Base-by-base conservation (phyloP, 2,797 vertebrate genomes). In the Sebastes hubbsi region DNA sequence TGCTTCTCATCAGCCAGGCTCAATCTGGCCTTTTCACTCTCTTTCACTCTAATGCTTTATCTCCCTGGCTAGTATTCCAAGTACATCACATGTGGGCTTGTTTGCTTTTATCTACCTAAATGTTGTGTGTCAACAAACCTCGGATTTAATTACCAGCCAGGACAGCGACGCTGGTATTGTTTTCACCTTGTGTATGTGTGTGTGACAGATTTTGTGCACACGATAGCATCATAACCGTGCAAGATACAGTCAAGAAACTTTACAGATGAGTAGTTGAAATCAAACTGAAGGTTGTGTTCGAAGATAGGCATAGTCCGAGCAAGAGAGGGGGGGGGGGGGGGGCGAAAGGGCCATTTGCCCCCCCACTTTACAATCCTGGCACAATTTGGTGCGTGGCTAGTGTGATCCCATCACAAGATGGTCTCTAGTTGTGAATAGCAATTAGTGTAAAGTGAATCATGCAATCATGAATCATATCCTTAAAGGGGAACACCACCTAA, bases 1-100 rank as follows among this genome's bases (percentile, higher is more conserved):
- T 24, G 69, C 62, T 34, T 81, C 61, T 77, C 75, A 46, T 76
- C 74, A 78, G 69, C 27, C 20, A 62, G 12, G 52, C 56, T 83
- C 64, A 63, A 52, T 80, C 36, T 49, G 60, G 64, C 66, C 56
- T 72, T 59, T 75, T 76, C 69, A 25, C 18, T 67, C 20, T 75
- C 67, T 82, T 70, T 70, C 24, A 42, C 34, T 49, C 56, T 36
- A 58, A 64, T 77, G 61, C 42, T 81, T 63, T 62, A 74, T 82
- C 42, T 69, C 32, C 24, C 68, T 68, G 75, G 72, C 59, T 78
- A 63, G 58, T 80, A 75, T 82, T 83, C 38, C 63, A 68, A 82
- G 64, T 58, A 13, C 36, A 58, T 85, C 58, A 59, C 58, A 75
- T 65, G 34, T 59, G 20, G 61, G 24, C 58, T 71, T 77, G 42